phyloP scores from a whole-genome alignment of 2,113 vertebrate species.

The Dromiciops gliroides region DNA sequence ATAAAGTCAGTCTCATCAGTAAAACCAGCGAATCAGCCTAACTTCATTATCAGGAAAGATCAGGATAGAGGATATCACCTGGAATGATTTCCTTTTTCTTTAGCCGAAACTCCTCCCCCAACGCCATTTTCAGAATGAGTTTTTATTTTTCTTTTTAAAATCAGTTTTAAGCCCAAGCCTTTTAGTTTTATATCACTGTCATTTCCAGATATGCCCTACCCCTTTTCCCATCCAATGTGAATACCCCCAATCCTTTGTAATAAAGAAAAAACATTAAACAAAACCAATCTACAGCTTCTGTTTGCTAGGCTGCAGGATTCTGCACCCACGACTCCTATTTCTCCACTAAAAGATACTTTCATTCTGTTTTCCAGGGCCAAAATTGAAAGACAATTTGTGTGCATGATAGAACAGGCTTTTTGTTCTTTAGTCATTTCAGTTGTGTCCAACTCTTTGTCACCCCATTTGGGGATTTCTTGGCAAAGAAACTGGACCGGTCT shows the following conservation, averaged over 20 bases:
- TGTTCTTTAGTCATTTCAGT: background rate
- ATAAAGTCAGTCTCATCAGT: constrained; percentile 80
- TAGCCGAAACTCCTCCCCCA: background rate
- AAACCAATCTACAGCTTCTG: background rate
- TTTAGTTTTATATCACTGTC: background rate
- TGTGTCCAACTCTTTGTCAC: background rate
- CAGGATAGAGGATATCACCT: background rate
- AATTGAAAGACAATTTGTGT: background rate
- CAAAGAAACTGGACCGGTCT: background rate
- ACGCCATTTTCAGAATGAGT: background rate
- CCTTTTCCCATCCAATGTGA: background rate
- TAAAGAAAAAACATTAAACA: background rate
- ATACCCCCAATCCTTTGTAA: background rate
- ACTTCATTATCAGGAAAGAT: constrained; percentile 81
- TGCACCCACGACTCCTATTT: background rate
- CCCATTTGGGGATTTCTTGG: background rate
- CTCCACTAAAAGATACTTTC: background rate
- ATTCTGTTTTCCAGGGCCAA: background rate
- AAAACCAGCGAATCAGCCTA: constrained; percentile 79
- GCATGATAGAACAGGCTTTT: background rate
- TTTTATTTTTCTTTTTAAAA: background rate
- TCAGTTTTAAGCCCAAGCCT: background rate
- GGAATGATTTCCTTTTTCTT: background rate
- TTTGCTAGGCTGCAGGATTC: background rate
- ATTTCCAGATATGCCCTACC: background rate